A percentile compares a stretch with the other conserved stretches of the same genome.
These are phyloP conservation scores for Daphoenositta chrysoptera DNA, from an alignment of 2,113 vertebrate species.

Conservation along the genomic window DNA sequence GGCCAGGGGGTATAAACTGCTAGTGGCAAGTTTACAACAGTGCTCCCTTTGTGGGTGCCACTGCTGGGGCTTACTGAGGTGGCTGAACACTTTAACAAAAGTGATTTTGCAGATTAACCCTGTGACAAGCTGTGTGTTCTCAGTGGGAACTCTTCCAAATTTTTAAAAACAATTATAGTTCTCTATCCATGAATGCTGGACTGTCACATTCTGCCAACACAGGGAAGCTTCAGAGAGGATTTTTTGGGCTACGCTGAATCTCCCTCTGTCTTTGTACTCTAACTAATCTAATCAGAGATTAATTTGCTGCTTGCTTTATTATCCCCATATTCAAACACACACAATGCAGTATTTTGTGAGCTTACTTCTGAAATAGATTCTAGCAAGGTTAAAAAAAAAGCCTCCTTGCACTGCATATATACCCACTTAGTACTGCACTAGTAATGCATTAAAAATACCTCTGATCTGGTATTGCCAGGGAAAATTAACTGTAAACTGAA, in stretches of 20 bases:
- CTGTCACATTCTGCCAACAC: neutral
- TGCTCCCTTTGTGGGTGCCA: neutral
- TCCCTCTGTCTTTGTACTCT: neutral
- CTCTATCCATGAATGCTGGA: neutral
- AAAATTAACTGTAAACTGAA: constrained; percentile 13
- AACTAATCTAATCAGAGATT: neutral
- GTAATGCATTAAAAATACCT: neutral
- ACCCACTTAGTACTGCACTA: neutral
- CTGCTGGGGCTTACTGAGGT: neutral
- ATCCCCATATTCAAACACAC: neutral
- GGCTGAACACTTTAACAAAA: neutral
- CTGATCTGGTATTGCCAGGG: neutral
- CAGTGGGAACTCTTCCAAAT: neutral
- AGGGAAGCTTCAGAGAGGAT: neutral
- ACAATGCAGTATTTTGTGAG: neutral
- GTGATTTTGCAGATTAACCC: neutral
- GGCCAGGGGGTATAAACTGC: constrained; percentile 1
- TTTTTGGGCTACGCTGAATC: neutral
- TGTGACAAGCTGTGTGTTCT: neutral
- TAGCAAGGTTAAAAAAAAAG: neutral
- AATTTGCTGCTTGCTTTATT: constrained; percentile 28
- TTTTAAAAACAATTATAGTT: neutral
- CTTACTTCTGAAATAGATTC: neutral
- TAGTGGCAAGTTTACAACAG: neutral
- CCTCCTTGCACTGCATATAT: neutral